phyloP scores from a whole-genome alignment of 2,888 invertebrate genomes.

The Andricus curvator region DNA sequence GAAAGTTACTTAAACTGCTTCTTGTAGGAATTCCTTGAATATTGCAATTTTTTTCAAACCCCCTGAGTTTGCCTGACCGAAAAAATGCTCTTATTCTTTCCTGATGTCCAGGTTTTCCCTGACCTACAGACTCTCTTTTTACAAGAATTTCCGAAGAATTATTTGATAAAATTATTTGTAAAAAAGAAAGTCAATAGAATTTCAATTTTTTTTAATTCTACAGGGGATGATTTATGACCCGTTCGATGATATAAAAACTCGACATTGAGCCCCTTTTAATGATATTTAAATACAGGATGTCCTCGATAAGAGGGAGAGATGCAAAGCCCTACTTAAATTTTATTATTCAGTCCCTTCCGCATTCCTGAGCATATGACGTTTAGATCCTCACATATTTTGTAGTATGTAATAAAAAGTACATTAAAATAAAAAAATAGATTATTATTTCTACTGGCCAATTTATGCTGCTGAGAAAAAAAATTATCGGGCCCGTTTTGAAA shows the following conservation, averaged over 20 bases:
- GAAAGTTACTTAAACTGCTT: no score
- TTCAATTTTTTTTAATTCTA: neutral
- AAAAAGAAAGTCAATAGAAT: no score
- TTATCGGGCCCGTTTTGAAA: no score
- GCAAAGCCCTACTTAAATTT: constrained; percentile 19
- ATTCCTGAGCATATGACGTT: neutral
- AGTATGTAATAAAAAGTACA: neutral
- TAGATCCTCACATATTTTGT: neutral
- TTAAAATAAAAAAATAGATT: neutral
- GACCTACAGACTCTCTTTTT: no score
- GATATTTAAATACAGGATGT: constrained; percentile 27
- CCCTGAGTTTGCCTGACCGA: no score
- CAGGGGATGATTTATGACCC: neutral
- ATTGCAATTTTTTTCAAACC: no score
- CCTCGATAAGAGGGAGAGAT: neutral
- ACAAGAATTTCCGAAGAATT: no score
- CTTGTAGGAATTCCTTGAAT: no score
- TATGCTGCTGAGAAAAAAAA: neutral
- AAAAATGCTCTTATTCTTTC: no score
- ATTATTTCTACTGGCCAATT: neutral
- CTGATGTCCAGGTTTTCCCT: no score
- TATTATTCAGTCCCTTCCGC: constrained; percentile 28
- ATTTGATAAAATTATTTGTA: no score
- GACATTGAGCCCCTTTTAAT: neutral
- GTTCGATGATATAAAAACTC: neutral